phyloP scores from a whole-genome alignment of 2,797 vertebrate species.

The Pangasius larnaudii region DNA sequence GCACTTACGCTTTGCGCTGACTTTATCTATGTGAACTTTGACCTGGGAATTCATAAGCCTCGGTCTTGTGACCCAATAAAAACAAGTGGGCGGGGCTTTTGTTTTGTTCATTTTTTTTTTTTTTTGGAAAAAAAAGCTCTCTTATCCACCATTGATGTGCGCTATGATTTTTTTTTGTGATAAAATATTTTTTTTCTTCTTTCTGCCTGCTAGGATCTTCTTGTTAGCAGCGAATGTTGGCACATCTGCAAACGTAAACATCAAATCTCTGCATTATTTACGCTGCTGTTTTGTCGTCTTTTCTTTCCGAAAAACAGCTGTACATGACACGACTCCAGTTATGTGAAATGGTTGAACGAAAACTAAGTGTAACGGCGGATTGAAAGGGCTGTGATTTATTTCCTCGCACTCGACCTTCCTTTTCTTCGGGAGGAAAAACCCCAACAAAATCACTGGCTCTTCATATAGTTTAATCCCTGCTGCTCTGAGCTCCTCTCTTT shows the following conservation, averaged over 20 bases:
- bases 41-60: not conserved
- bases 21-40: not conserved
- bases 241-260: not conserved
- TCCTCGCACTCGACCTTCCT: not conserved
- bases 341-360: not conserved
- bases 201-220: not conserved
- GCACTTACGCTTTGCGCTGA: not conserved
- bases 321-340: too few species aligned
- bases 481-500: conserved; percentile 42
- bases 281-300: not conserved
- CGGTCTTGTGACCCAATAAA: not conserved
- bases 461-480: conserved; percentile 48
- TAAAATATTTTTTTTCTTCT: not conserved
- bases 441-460: conserved; percentile 19
- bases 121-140: not conserved
- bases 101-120: not conserved
- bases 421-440: not conserved
- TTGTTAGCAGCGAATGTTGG: not conserved
- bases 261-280: not conserved
- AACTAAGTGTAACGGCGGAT: not conserved
- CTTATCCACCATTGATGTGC: not conserved
- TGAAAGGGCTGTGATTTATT: conserved; percentile 32
- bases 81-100: not conserved
- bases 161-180: not conserved
- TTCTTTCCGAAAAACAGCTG: too few species aligned